phyloP scores from a whole-genome alignment of 2,888 invertebrate species.

The Mactromeris polynyma region DNA sequence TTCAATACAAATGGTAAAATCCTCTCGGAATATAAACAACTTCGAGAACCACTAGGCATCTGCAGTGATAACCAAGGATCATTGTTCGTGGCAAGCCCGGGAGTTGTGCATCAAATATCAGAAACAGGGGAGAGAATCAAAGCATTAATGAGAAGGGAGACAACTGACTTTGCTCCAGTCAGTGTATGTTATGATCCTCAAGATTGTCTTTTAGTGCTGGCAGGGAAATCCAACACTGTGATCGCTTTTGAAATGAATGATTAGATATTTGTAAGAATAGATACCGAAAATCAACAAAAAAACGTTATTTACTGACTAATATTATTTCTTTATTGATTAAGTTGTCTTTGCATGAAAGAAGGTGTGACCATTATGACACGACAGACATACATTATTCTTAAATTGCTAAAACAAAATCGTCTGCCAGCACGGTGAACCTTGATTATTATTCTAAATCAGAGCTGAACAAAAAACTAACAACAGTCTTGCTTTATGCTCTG shows the following conservation, averaged over 20 bases:
- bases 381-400: no score
- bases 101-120: constrained; percentile 61
- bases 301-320: not conserved
- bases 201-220: constrained; percentile 50
- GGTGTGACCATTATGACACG: no score
- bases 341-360: not conserved
- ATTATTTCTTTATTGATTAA: not conserved
- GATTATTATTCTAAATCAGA: not conserved
- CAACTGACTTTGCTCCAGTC: constrained; percentile 51
- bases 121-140: constrained; percentile 52
- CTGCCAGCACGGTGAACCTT: no score
- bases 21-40: constrained; percentile 36
- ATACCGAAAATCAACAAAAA: not conserved
- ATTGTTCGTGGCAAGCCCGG: constrained; percentile 51
- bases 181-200: constrained; percentile 56
- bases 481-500: not conserved
- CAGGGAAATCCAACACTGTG: constrained; percentile 53
- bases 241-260: constrained; percentile 47
- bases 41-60: constrained; percentile 57
- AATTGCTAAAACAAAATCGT: no score
- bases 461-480: not conserved
- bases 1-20: constrained; percentile 50
- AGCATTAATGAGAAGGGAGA: constrained; percentile 54
- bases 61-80: constrained; percentile 49
- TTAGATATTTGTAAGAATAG: not conserved